phyloP scores from a whole-genome alignment of 2,888 invertebrate genomes.

The Octonoba sinensis region DNA sequence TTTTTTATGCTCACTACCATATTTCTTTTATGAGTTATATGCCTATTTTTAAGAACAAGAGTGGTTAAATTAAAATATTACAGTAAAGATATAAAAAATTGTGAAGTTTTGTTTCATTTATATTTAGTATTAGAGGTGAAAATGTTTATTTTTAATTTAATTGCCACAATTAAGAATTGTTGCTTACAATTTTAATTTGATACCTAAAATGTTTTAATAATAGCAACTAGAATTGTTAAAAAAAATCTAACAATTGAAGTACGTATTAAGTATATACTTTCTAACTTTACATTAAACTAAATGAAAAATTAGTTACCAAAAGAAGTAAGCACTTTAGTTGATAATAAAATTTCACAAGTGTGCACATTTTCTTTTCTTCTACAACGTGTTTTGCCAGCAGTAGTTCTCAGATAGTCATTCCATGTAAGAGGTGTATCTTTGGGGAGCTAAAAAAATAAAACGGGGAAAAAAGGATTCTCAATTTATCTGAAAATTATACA shows the following conservation, averaged over 20 bases:
- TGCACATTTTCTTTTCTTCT: conserved; percentile 72
- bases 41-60: not conserved
- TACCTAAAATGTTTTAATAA: no score
- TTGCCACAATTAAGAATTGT: no score
- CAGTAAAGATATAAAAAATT: no score
- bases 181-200: no score
- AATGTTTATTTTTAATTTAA: no score
- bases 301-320: conserved; percentile 37
- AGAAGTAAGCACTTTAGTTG: conserved; percentile 77
- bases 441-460: conserved; percentile 51
- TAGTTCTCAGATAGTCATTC: conserved; percentile 85
- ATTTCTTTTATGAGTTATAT: not conserved
- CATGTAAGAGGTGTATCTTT: conserved; percentile 80
- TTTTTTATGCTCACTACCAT: not conserved
- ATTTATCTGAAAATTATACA: no score
- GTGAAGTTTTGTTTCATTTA: no score
- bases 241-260: no score
- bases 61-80: no score
- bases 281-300: conserved; percentile 13
- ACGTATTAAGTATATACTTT: not conserved
- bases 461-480: not conserved
- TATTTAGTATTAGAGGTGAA: no score
- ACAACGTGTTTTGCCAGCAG: conserved; percentile 78
- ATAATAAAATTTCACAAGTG: conserved; percentile 80
- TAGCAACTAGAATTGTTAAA: no score